phyloP scores from a whole-genome alignment of 1,140 invertebrate species.

The Vanessa tameamea region DNA sequence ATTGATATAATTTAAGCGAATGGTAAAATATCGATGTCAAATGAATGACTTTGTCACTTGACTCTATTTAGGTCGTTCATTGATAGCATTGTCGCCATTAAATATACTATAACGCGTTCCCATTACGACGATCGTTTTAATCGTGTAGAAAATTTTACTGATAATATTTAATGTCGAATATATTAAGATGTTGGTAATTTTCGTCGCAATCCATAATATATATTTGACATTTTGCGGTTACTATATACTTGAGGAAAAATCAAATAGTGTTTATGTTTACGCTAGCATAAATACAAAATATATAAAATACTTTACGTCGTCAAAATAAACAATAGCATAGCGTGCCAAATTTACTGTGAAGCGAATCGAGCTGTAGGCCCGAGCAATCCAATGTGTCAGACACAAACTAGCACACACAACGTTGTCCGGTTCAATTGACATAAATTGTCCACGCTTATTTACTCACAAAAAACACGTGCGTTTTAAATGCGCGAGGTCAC shows the following conservation, averaged over 20 bases:
- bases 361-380: conserved; percentile 36
- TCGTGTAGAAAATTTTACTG: conserved; percentile 13
- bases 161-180: not conserved
- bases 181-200: not conserved
- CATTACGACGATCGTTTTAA: conserved; percentile 13
- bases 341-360: conserved; percentile 46
- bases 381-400: conserved; percentile 59
- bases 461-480: conserved; percentile 61
- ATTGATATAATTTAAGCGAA: not conserved
- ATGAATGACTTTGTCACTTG: conserved; percentile 22
- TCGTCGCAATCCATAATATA: not conserved
- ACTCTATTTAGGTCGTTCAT: conserved; percentile 29
- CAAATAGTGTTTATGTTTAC: conserved; percentile 17
- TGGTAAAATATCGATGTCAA: conserved; percentile 24
- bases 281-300: conserved; percentile 28
- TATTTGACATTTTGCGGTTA: conserved; percentile 1
- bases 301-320: conserved; percentile 30
- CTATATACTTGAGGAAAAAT: conserved; percentile 9
- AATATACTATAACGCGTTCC: conserved; percentile 24
- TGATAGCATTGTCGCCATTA: conserved; percentile 32
- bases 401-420: conserved; percentile 51
- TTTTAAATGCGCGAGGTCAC: conserved; percentile 33
- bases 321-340: conserved; percentile 44
- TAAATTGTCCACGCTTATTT: conserved; percentile 61
- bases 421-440: conserved; percentile 49